phyloP scores from a whole-genome alignment of 2,888 invertebrate genomes.

The Cyclophora punctaria region DNA sequence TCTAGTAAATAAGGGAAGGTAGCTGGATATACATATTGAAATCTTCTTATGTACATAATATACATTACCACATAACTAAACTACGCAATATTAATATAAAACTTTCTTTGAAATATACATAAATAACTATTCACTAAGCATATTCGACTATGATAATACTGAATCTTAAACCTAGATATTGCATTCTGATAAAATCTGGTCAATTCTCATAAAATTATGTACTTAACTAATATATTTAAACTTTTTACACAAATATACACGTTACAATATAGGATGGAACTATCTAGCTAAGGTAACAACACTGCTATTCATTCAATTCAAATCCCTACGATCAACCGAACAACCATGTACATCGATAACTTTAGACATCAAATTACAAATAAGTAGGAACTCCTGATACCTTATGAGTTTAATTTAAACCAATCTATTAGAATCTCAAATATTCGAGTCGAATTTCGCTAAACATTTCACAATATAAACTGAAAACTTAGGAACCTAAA shows the following conservation, averaged over 20 bases:
- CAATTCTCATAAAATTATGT: conserved; percentile 60
- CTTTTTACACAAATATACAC: conserved; percentile 66
- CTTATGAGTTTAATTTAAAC: conserved; percentile 48
- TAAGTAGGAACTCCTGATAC: conserved; percentile 67
- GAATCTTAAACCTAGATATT: conserved; percentile 69
- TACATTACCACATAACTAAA: conserved; percentile 35
- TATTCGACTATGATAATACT: conserved; percentile 72
- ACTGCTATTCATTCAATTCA: conserved; percentile 2
- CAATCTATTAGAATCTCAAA: conserved; percentile 17
- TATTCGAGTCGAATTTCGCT: conserved; percentile 54
- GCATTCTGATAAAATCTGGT: conserved; percentile 74
- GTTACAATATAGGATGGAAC: conserved; percentile 48
- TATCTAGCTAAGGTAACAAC: conserved; percentile 22
- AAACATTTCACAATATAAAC: conserved; percentile 25
- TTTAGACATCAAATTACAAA: conserved; percentile 34
- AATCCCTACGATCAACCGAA: conserved; percentile 8
- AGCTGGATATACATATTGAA: conserved; percentile 9
- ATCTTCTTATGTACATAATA: conserved; percentile 53
- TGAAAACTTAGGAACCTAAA: background rate
- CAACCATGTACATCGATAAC: conserved; percentile 18
- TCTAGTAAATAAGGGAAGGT: conserved; percentile 11
- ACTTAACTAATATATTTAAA: conserved; percentile 40
- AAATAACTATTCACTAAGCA: conserved; percentile 59
- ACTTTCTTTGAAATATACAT: conserved; percentile 59
- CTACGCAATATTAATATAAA: conserved; percentile 45